phyloP scores from a whole-genome alignment of 1,140 invertebrate genomes.

The Drosophila mauritiana region DNA sequence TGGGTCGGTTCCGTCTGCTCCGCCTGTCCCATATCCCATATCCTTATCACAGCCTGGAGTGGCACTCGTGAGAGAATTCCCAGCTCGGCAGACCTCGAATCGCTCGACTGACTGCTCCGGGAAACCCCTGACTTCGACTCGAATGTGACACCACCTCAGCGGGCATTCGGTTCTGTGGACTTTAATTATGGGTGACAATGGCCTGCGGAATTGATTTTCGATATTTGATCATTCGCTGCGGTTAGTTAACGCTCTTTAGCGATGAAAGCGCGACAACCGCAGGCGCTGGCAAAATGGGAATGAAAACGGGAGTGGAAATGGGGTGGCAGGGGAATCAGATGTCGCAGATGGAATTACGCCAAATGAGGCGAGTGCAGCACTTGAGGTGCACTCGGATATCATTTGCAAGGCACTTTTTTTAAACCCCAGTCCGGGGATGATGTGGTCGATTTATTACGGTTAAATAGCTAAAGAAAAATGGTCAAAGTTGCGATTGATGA shows the following conservation, averaged over 20 bases:
- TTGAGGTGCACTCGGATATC: constrained; percentile 49
- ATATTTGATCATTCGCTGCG: constrained; percentile 82
- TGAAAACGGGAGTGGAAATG: neutral
- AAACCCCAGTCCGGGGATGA: too few species aligned
- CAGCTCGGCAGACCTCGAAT: constrained; percentile 54
- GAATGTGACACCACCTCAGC: constrained; percentile 76
- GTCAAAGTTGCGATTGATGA: neutral
- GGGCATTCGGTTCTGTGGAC: constrained; percentile 63
- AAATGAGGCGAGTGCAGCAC: constrained; percentile 48
- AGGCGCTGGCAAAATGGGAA: neutral
- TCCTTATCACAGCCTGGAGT: constrained; percentile 74
- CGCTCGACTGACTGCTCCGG: constrained; percentile 54
- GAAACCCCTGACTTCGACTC: constrained; percentile 51
- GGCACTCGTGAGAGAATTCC: constrained; percentile 81
- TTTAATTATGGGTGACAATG: constrained; percentile 81
- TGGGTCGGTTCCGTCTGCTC: neutral
- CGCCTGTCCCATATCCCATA: constrained; percentile 30
- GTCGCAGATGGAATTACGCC: constrained; percentile 67
- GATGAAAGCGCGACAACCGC: constrained; percentile 44
- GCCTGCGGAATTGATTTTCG: constrained; percentile 79
- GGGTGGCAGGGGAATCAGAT: constrained; percentile 29
- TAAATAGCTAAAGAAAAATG: neutral
- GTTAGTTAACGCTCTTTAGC: constrained; percentile 81
- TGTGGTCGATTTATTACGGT: constrained; percentile 1
- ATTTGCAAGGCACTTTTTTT: constrained; percentile 20